Percentiles rank a stretch among this genome's conserved stretches.
Evolutionary conservation across 2,113 vertebrate genomes (phyloP).

Genomic region (Podarcis cretensis): DNA sequence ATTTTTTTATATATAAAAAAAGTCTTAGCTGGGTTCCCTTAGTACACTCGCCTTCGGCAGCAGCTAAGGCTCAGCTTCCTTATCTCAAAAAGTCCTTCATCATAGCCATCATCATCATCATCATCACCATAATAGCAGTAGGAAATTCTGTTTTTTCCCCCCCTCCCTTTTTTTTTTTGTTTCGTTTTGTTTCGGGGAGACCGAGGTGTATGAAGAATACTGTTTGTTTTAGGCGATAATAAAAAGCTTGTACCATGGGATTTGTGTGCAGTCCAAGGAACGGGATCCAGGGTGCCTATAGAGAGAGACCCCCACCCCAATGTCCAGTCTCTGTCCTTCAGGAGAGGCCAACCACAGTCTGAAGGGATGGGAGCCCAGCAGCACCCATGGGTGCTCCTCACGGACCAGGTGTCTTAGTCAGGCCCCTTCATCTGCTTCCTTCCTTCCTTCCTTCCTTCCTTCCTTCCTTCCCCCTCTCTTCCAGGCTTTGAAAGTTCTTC

Average conservation of each 20-base stretch:
- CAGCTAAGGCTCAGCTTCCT: slow-evolving; percentile 57
- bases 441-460: not conserved
- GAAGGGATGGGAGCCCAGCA: slow-evolving; percentile 36
- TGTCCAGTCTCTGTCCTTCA: slow-evolving; percentile 74
- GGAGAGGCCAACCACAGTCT: slow-evolving; percentile 71
- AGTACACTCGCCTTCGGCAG: not conserved
- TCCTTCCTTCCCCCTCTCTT: not conserved
- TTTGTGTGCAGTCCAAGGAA: slow-evolving; percentile 71
- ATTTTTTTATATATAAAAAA: slow-evolving; percentile 73
- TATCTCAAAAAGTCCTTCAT: slow-evolving; percentile 66
- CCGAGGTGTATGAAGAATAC: slow-evolving; percentile 40
- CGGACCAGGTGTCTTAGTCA: slow-evolving; percentile 53
- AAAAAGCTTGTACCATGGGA: slow-evolving; percentile 79
- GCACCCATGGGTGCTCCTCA: slow-evolving; percentile 56
- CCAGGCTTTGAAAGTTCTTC: not conserved
- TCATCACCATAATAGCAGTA: slow-evolving; percentile 45
- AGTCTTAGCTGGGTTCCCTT: not conserved
- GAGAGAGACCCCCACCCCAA: slow-evolving; percentile 62
- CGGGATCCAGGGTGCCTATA: slow-evolving; percentile 75
- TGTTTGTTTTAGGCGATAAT: slow-evolving; percentile 66
- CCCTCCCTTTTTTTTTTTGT: no score
- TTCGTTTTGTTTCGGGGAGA: not conserved
- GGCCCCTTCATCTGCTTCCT: slow-evolving; percentile 46
- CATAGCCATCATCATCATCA: not conserved
- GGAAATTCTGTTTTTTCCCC: slow-evolving; percentile 57